These are phyloP conservation scores for Lates calcarifer DNA, from an alignment of 2,113 vertebrate genomes.

Conservation along the genomic window DNA sequence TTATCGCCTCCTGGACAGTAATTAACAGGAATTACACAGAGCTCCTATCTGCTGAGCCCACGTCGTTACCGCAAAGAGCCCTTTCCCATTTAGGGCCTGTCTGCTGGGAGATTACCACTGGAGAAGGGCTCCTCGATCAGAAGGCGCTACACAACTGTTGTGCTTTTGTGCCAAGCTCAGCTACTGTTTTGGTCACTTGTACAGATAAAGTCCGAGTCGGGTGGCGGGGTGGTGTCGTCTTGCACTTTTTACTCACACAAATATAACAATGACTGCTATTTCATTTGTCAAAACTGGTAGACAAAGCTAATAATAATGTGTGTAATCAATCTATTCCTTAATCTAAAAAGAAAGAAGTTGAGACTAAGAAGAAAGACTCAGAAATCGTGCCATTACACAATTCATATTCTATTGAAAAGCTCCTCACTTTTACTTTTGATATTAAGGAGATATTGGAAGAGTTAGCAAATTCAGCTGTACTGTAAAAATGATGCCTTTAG, in stretches of 20 bases:
- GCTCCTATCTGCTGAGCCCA: slow-evolving; percentile 72
- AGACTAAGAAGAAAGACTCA: background rate
- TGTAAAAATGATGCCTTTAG: slow-evolving; percentile 29
- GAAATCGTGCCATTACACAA: background rate
- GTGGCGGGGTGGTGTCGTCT: background rate
- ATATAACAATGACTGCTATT: background rate
- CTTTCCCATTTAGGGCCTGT: slow-evolving; percentile 72
- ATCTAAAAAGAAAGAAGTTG: background rate
- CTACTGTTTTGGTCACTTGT: slow-evolving; percentile 23
- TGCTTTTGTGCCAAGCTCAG: slow-evolving; percentile 27
- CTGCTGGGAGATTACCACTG: slow-evolving; percentile 72
- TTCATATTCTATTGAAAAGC: slow-evolving; percentile 12
- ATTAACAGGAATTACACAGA: slow-evolving; percentile 83
- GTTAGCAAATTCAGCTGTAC: slow-evolving; percentile 20
- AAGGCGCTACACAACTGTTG: slow-evolving; percentile 47
- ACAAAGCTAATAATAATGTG: background rate
- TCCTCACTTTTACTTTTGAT: slow-evolving; percentile 1
- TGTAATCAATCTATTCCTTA: background rate
- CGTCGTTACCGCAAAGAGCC: slow-evolving; percentile 59
- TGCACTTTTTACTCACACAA: background rate
- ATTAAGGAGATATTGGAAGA: slow-evolving; percentile 17
- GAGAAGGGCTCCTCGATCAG: slow-evolving; percentile 53
- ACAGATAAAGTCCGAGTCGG: slow-evolving; percentile 35
- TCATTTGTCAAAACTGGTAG: background rate
- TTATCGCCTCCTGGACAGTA: slow-evolving; percentile 79